Base-by-base conservation (phyloP, 2,888 invertebrate species). In the Autographa gamma region DNA sequence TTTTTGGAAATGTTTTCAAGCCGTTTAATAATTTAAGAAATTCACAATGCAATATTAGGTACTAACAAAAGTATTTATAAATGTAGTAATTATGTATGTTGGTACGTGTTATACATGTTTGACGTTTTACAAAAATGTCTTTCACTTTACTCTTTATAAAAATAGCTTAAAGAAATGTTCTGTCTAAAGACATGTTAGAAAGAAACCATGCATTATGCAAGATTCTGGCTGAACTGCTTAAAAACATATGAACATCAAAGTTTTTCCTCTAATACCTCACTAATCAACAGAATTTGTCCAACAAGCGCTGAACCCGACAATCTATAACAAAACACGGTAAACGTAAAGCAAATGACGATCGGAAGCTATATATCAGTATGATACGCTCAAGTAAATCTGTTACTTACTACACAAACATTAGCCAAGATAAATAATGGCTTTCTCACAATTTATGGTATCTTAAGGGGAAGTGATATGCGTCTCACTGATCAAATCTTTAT, bases 361-460 rank as follows among this genome's bases (percentile, higher is more conserved):
- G 80, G 76, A 76, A 69, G 69, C 69, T 18, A 69, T 76, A 63
- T 52, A 74, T 75, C 54, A 66, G 61, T 64, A 48, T 16, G 7
- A 19, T 31, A 13, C 65, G 13, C 32, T 34, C 48, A 66, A 60
- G 74, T 65, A 63, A 60, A 59, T 32, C n/a, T 56, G 60, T 56
- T 52, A 48, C 32, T 38, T 59, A 63, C n/a, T 52, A 16, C 18
- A 54, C n/a, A 43, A 60, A 65, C 75, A 69, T 65, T 56, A 66
- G 31, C 11, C n/a, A 41, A 19, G 32, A 48, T 69, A 65, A 67
- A 25, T 38, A 31, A 62, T 32, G 32, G 61, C 56, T 63, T 60
- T 69, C 62, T 38, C 79, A 74, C 63, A 19, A 61, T 25, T 52
- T n/a, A 65, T 58, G n/a, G 31, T 48, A 25, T 71, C 38, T 25